Conservation (phyloP, 1,140 invertebrate genomes). For the Orchesella cincta region DNA sequence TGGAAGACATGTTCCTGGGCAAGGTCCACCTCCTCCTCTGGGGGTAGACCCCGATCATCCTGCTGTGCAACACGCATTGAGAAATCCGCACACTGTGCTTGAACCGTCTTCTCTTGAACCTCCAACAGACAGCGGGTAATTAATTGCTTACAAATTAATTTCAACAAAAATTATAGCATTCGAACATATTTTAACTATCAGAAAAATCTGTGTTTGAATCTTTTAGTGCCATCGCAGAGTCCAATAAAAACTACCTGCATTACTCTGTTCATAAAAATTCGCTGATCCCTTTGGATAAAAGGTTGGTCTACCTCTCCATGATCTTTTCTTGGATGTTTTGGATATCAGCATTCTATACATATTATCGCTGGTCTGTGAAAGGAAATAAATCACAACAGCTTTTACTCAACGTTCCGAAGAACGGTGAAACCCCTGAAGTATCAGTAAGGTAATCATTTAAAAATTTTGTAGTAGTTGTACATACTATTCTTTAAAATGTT, state of each 20-base stretch:
- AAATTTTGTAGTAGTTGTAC: too few relatives aligned
- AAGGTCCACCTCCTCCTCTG: background rate
- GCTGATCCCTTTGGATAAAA: constrained; percentile 44
- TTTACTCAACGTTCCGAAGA: constrained; percentile 21
- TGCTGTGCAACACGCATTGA: constrained; percentile 5
- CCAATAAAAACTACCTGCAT: background rate
- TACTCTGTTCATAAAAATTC: background rate
- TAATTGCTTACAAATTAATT: background rate
- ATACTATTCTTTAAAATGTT: too few relatives aligned
- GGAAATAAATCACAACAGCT: constrained; percentile 21
- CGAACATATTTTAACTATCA: background rate
- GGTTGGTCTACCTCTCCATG: constrained; percentile 37
- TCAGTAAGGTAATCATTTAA: background rate
- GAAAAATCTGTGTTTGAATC: background rate
- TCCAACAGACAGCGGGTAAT: background rate
- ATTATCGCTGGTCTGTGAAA: constrained; percentile 36
- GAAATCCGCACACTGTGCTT: background rate
- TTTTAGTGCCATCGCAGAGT: background rate
- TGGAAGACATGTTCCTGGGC: background rate
- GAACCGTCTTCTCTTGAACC: background rate
- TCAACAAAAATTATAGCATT: background rate
- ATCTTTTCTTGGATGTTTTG: constrained; percentile 47
- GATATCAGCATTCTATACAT: constrained; percentile 37
- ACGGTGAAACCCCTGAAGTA: constrained; percentile 26
- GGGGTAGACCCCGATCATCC: constrained; percentile 21